These are phyloP conservation scores for Alca torda DNA, from an alignment of 2,797 vertebrate species.

Conservation along the genomic window DNA sequence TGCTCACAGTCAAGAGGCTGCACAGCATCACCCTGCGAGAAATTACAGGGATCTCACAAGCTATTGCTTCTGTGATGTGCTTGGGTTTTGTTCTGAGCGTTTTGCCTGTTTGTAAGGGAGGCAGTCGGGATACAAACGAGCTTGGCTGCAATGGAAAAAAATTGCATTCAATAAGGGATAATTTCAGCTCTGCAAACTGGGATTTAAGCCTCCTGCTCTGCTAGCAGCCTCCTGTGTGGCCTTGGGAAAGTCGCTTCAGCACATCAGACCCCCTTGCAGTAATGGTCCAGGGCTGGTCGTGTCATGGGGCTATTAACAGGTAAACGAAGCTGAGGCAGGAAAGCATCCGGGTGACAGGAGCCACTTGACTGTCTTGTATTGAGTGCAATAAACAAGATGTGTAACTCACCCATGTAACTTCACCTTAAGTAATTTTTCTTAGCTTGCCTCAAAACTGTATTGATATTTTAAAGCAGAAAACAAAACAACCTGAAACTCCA, in stretches of 20 bases:
- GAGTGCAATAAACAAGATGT: fast-evolving
- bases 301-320: background rate
- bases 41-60: background rate
- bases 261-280: background rate
- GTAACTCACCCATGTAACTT: background rate
- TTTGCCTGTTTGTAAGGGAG: background rate
- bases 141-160: background rate
- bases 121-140: background rate
- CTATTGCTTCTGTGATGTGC: background rate
- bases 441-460: background rate
- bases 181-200: background rate
- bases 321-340: background rate
- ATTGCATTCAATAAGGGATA: background rate
- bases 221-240: background rate
- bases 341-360: fast-evolving
- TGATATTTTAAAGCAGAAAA: background rate
- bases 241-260: background rate
- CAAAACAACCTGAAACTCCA: background rate
- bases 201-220: background rate
- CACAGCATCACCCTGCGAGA: background rate
- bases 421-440: background rate
- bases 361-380: background rate
- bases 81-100: background rate
- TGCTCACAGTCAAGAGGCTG: background rate
- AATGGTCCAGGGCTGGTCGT: background rate